A percentile compares a stretch with the other conserved stretches of the same genome.
Conservation (phyloP, 2,113 vertebrate species). For the Marcusenius ussheri region DNA sequence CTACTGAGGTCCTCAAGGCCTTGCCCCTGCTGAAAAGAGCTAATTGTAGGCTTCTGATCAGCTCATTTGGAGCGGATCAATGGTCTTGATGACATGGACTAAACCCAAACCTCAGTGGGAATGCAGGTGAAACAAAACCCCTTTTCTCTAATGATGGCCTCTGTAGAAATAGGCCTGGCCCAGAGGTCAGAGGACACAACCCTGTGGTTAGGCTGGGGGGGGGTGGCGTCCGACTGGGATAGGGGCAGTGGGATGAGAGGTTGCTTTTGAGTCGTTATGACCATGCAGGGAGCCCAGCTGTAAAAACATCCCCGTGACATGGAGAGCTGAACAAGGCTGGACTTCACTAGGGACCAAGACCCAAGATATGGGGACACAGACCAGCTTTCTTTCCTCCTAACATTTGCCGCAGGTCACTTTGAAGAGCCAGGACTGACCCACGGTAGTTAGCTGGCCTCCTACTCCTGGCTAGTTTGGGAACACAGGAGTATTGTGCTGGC, state of each 20-base stretch:
- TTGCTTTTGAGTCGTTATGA: conserved; percentile 40
- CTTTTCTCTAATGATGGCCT: conserved; percentile 56
- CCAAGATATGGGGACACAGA: conserved; percentile 37
- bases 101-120: conserved; percentile 30
- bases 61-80: conserved; percentile 59
- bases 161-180: conserved; percentile 49
- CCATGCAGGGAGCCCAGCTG: conserved; percentile 60
- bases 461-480: background rate
- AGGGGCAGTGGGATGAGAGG: conserved; percentile 27
- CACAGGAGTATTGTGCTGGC: background rate
- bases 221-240: conserved; percentile 45
- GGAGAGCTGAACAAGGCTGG: conserved; percentile 50
- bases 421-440: conserved; percentile 36
- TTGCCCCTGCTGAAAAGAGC: conserved; percentile 48
- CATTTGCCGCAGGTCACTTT: background rate
- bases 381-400: conserved; percentile 47
- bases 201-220: conserved; percentile 38
- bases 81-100: conserved; percentile 53
- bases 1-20: conserved; percentile 21
- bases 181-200: conserved; percentile 56
- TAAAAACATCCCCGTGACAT: conserved; percentile 50
- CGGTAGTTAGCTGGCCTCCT: conserved; percentile 10
- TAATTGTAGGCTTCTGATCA: conserved; percentile 59
- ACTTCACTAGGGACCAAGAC: conserved; percentile 41
- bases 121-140: conserved; percentile 50